A percentile compares a stretch with the other conserved stretches of the same genome.
Conservation (phyloP, 2,888 invertebrate species). For the Brachypalpus laphriformis region DNA sequence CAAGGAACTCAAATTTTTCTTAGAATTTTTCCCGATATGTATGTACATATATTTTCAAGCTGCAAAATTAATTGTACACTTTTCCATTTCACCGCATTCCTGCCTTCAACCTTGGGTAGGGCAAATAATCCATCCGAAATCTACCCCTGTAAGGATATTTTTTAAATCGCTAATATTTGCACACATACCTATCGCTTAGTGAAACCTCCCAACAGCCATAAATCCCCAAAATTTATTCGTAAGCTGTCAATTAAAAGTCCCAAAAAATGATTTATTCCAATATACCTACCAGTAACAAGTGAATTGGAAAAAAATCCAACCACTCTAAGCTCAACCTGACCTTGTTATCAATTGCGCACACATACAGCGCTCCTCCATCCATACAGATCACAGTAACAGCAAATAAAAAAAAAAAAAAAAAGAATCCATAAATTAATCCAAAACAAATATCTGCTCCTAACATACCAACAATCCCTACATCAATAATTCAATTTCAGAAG, state of each 20-base stretch:
- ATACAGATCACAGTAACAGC: neutral
- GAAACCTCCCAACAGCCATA: neutral
- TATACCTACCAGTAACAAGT: slow-evolving; percentile 5
- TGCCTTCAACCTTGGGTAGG: neutral
- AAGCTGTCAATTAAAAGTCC: slow-evolving; percentile 14
- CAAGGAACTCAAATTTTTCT: no score
- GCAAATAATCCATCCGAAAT: neutral
- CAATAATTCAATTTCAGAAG: slow-evolving; percentile 63
- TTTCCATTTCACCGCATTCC: no score
- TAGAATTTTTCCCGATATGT: no score
- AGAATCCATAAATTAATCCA: slow-evolving; percentile 65
- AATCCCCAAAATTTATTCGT: neutral
- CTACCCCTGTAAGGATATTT: neutral
- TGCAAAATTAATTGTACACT: no score
- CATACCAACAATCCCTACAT: slow-evolving; percentile 41
- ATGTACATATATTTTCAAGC: no score
- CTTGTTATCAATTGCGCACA: slow-evolving; percentile 1
- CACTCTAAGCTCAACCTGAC: slow-evolving; percentile 9
- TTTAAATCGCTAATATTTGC: no score
- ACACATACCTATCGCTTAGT: neutral
- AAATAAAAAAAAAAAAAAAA: neutral
- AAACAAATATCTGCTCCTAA: slow-evolving; percentile 53
- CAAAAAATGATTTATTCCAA: slow-evolving; percentile 5
- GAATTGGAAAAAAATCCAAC: slow-evolving; percentile 14
- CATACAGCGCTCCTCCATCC: neutral